These are phyloP conservation scores for Ancistrus triradiatus DNA, from an alignment of 2,113 vertebrate genomes.

Conservation along the genomic window DNA sequence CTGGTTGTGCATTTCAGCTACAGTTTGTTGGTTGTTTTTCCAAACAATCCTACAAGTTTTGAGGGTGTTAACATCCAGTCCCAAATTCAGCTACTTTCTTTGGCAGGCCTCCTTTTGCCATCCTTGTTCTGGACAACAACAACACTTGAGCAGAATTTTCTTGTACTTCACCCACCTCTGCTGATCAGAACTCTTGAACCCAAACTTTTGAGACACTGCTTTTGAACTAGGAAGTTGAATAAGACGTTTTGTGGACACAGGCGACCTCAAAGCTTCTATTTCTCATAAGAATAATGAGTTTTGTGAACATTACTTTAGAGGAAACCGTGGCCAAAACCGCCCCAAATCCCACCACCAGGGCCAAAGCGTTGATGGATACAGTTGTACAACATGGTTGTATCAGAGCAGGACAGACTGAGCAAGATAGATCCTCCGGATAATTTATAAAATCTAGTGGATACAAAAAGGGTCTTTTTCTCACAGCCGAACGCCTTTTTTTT, in stretches of 20 bases:
- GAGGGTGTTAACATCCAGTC: no score
- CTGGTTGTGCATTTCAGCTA: no score
- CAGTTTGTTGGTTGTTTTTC: no score
- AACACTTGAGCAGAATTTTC: no score
- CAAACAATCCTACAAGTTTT: no score
- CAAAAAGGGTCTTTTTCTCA: conserved; percentile 38
- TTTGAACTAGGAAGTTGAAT: no score
- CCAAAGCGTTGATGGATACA: conserved; percentile 28
- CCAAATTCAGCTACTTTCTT: no score
- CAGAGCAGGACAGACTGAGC: conserved; percentile 15
- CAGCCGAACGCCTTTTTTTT: conserved; percentile 14
- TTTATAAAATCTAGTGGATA: conserved; percentile 34
- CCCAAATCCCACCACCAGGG: neutral
- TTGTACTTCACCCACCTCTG: no score
- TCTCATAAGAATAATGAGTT: conserved; percentile 20
- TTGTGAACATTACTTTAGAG: conserved; percentile 2
- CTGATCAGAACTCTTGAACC: no score
- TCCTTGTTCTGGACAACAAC: no score
- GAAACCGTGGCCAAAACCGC: neutral
- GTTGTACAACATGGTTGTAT: conserved; percentile 30
- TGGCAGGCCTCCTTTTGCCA: no score
- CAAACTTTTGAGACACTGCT: no score
- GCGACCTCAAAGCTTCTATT: neutral
- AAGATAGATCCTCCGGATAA: conserved; percentile 29
- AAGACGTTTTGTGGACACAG: conserved; percentile 2